phyloP scores from a whole-genome alignment of 2,113 vertebrate genomes.

The Plectropomus leopardus region DNA sequence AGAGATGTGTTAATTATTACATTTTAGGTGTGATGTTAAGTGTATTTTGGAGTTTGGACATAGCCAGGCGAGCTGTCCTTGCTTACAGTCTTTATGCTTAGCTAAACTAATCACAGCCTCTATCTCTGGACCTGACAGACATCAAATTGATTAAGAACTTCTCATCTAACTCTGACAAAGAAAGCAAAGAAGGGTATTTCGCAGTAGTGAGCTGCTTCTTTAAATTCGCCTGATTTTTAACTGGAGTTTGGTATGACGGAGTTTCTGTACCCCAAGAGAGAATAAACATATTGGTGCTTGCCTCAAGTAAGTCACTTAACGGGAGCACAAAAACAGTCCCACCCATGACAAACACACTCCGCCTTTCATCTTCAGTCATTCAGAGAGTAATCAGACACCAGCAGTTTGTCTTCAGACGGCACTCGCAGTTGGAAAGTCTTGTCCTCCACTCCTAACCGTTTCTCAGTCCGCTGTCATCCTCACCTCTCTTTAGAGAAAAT shows the following conservation, averaged over 20 bases:
- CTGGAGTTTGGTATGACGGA: constrained; percentile 31
- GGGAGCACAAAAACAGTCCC: constrained; percentile 73
- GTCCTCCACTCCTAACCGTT: constrained; percentile 11
- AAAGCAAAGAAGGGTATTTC: not conserved
- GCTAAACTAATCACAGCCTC: not conserved
- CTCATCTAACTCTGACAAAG: not conserved
- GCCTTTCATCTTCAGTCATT: constrained; percentile 59
- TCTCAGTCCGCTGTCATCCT: constrained; percentile 33
- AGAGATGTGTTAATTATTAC: no score
- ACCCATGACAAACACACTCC: constrained; percentile 35
- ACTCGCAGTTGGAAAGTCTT: constrained; percentile 19
- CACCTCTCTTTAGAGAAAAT: constrained; percentile 39
- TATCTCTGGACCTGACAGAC: not conserved
- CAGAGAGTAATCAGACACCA: constrained; percentile 54
- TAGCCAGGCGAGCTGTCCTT: not conserved
- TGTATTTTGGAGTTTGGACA: not conserved
- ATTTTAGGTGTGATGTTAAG: no score
- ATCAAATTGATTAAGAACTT: not conserved
- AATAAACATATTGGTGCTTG: constrained; percentile 35
- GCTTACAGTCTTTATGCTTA: not conserved
- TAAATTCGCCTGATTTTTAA: constrained; percentile 21
- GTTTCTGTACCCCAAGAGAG: not conserved
- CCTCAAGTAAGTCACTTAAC: constrained; percentile 63
- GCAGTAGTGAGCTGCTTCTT: not conserved
- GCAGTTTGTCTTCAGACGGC: constrained; percentile 54